Evolutionary conservation across 2,888 invertebrate genomes (phyloP), one percentile per base, ranked within the genome.

Genomic region (Eristalis tenax): DNA sequence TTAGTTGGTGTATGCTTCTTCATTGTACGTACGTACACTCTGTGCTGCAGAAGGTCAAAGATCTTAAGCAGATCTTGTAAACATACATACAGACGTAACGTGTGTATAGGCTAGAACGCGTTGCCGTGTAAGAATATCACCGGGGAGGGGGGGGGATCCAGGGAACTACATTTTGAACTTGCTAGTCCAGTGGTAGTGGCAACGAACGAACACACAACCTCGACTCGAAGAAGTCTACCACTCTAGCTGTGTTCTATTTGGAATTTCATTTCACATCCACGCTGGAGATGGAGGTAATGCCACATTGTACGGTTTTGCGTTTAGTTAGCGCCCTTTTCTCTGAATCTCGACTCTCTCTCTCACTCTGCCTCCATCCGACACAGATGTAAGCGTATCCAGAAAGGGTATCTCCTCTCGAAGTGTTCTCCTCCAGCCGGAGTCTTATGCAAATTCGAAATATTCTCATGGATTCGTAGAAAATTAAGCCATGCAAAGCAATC

Each of bases 41-140:
- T 69, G 32, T 32, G 73, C 71, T 32, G 18, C 78, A 88, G 89
- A 90, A 91, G 92, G 92, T 92, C 92, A 92, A 92, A 92, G 92
- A 92, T 92, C 92, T 92, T 90, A 89, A 79, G 86, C 87, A 81
- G 84, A 88, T 89, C 86, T 82, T 81, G 85, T 86, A 86, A 86
- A 78, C 83, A 86, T 83, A 79, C 63, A 78, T 63, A 86, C 70
- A 70, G 73, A 50, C 28, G 35, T 57, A 77, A 40, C 70, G 65
- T 38, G 57, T 78, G 86, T 75, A 83, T 64, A 65, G 76, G 64
- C 76, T 28, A 86, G 83, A 83, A 83, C 75, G 66, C 68, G 18
- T 65, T 66, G 77, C 82, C 59, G 32, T 66, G 61, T 65, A 80
- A 74, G 40, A 83, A 64, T 11, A 15, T 57, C 26, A 35, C 50